phyloP scores from a whole-genome alignment of 2,888 invertebrate species.

The Amphipyra tragopoginis region DNA sequence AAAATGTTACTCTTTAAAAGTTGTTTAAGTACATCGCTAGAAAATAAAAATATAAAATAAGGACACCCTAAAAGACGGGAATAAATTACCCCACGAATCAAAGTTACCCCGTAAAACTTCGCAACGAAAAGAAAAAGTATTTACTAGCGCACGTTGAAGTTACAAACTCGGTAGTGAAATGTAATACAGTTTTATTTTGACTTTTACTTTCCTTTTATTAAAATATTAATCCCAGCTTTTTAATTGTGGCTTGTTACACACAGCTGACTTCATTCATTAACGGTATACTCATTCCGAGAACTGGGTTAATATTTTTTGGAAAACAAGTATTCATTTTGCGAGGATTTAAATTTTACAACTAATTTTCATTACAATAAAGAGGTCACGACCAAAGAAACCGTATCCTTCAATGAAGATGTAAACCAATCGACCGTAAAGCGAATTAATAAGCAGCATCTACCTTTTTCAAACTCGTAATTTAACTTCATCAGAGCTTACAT shows the following conservation, averaged over 20 bases:
- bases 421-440: slow-evolving; percentile 43
- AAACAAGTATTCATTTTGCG: background rate
- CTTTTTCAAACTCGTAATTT: slow-evolving; percentile 31
- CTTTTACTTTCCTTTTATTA: slow-evolving; percentile 26
- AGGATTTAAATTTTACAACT: background rate
- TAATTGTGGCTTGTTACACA: background rate
- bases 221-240: slow-evolving; percentile 22
- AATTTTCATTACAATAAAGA: slow-evolving; percentile 58
- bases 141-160: slow-evolving; percentile 13
- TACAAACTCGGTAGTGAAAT: slow-evolving; percentile 15
- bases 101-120: slow-evolving; percentile 8
- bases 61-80: background rate
- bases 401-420: slow-evolving; percentile 53
- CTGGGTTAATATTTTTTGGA: too few relatives aligned
- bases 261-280: too few relatives aligned
- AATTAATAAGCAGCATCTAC: slow-evolving; percentile 39
- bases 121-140: slow-evolving; percentile 12
- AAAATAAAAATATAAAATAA: background rate
- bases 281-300: too few relatives aligned
- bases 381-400: slow-evolving; percentile 61
- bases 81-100: slow-evolving; percentile 16
- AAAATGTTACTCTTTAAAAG: too few relatives aligned
- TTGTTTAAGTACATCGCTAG: too few relatives aligned
- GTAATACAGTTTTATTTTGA: slow-evolving; percentile 5
- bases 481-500: slow-evolving; percentile 23